These are phyloP conservation scores for Ruditapes philippinarum DNA, from an alignment of 1,140 invertebrate genomes.

Conservation along the genomic window DNA sequence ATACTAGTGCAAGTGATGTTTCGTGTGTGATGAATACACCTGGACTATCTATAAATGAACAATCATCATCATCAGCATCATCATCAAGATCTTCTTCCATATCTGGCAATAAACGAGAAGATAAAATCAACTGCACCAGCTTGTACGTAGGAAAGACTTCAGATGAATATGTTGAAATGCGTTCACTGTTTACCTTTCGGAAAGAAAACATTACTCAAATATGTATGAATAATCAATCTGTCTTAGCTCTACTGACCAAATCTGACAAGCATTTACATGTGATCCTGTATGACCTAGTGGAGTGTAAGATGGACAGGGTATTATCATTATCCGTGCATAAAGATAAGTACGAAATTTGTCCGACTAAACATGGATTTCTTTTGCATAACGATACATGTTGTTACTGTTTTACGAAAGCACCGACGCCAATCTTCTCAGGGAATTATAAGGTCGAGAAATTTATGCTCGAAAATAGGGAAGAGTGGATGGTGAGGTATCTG, in stretches of 20 bases:
- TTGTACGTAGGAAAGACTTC: too few relatives aligned
- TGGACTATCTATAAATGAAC: too few relatives aligned
- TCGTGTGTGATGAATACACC: too few relatives aligned
- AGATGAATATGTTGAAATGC: not conserved
- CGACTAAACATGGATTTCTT: not conserved
- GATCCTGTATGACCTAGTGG: not conserved
- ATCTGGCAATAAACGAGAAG: too few relatives aligned
- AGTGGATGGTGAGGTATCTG: not conserved
- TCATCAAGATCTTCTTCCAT: too few relatives aligned
- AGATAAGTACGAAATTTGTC: not conserved
- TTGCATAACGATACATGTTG: not conserved
- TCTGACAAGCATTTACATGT: not conserved
- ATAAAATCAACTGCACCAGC: too few relatives aligned
- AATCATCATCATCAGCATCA: too few relatives aligned
- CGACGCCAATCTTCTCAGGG: not conserved
- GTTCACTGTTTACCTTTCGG: not conserved
- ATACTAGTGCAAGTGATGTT: too few relatives aligned
- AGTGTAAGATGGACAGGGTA: not conserved
- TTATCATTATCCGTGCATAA: not conserved
- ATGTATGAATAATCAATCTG: not conserved
- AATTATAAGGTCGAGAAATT: not conserved
- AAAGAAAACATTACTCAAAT: not conserved
- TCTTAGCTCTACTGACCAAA: not conserved
- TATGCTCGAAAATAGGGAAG: not conserved
- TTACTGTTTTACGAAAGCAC: not conserved